These are phyloP conservation scores for Cetoscarus ocellatus DNA, from an alignment of 2,797 vertebrate genomes.

Conservation along the genomic window DNA sequence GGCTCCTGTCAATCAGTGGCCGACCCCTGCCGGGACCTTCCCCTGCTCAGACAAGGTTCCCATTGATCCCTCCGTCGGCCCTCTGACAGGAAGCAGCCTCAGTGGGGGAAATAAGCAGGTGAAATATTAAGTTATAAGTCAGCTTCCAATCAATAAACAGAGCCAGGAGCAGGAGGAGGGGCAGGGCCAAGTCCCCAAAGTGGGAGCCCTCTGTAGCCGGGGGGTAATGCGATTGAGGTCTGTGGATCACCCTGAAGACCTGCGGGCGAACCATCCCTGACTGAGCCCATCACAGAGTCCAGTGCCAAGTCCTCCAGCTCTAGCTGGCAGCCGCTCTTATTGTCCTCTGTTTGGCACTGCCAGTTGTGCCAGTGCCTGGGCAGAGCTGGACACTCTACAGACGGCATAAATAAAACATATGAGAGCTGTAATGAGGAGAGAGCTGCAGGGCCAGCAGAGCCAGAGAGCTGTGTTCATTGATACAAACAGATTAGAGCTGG, in stretches of 20 bases:
- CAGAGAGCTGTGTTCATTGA: constrained; percentile 59
- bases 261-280: constrained; percentile 59
- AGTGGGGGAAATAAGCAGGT: constrained; percentile 83
- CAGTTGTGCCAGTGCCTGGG: constrained; percentile 68
- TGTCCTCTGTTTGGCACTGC: constrained; percentile 78
- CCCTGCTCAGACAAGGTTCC: constrained; percentile 82
- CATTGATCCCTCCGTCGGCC: constrained; percentile 83
- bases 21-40: constrained; percentile 81
- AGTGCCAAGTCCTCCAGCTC: constrained; percentile 76
- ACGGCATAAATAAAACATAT: constrained; percentile 87
- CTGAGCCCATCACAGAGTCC: constrained; percentile 55
- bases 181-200: constrained; percentile 68
- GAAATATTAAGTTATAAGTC: constrained; percentile 88
- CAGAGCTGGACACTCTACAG: constrained; percentile 84
- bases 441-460: constrained; percentile 72
- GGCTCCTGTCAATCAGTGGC: constrained; percentile 82
- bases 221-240: constrained; percentile 82
- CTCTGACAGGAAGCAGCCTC: constrained; percentile 83
- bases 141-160: constrained; percentile 83
- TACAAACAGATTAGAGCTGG: constrained; percentile 32
- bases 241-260: constrained; percentile 77
- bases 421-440: constrained; percentile 83
- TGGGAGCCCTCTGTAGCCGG: constrained; percentile 57
- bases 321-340: constrained; percentile 74
- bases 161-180: constrained; percentile 59